Evolutionary conservation across 2,113 vertebrate genomes (phyloP), one percentile per base, ranked within the genome.

Genomic region (Takifugu flavidus): DNA sequence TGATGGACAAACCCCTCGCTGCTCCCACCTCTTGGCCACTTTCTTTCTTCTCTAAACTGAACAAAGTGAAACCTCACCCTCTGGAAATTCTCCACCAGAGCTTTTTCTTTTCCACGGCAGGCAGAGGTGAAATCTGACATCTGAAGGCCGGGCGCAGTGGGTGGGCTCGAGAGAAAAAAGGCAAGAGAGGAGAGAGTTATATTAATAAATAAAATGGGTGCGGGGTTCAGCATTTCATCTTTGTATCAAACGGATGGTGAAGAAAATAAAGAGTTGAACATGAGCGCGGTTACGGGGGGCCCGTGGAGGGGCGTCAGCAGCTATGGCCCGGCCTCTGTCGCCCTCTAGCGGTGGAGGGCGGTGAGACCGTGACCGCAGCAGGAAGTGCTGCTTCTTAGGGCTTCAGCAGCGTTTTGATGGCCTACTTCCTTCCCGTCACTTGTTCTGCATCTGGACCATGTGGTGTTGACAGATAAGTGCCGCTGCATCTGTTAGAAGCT

Each of bases 321-420:
- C 25, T 6, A 74, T 80, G 28, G 53, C 34, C 34, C 51, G 74
- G 78, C 44, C 71, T 83, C 29, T 88, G 84, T 78, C 85, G 72
- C 85, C 82, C 79, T 78, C 88, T 25, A 70, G 84, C 86, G 88
- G 83, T n/a, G 0, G 6, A 3, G 4, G 14, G 28, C 39, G 8
- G 0, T 2, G 20, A 0, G 5, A 4, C 49, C 3, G 5, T 68
- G 20, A 20, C 20, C 20, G 20, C 20, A 55, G 56, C 53, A 66
- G 58, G 61, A 70, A 69, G 27, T 53, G 20, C 51, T 43, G 20
- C 29, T 34, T 62, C 31, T 29, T 43, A 66, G 68, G 61, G 59
- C 47, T 78, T 34, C 46, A 43, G 59, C 13, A 53, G 56, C 51
- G 27, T 63, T 65, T 56, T 50, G 6, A 59, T 62, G 49, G 43